Conservation (phyloP, 2,797 vertebrate genomes). For the Gymnoscopelus microlampas region DNA sequence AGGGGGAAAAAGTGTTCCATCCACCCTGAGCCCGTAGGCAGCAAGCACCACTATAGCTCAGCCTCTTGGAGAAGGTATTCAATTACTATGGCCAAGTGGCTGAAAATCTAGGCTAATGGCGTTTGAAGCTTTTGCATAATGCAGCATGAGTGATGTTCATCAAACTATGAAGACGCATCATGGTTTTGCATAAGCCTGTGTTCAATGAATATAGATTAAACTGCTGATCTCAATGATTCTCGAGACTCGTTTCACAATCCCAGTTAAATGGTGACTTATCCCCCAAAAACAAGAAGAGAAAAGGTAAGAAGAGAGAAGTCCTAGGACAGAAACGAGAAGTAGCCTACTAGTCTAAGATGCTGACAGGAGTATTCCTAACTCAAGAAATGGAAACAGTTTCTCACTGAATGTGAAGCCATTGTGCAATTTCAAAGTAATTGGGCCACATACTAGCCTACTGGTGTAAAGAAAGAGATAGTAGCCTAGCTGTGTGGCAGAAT, state of each 20-base stretch:
- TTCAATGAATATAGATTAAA: background rate
- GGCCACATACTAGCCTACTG: too few relatives aligned
- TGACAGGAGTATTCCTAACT: too few relatives aligned
- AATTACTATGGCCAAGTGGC: slow-evolving; percentile 20
- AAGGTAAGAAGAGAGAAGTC: background rate
- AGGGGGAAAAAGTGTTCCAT: background rate
- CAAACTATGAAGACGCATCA: slow-evolving; percentile 3
- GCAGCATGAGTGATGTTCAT: background rate
- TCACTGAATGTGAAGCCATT: too few relatives aligned
- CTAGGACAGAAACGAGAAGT: slow-evolving; percentile 19
- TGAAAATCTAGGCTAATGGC: slow-evolving; percentile 7
- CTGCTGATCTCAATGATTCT: slow-evolving; percentile 35
- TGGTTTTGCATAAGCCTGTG: too few relatives aligned
- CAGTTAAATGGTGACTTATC: slow-evolving; percentile 8
- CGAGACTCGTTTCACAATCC: slow-evolving; percentile 35
- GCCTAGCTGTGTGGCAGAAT: background rate
- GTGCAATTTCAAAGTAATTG: too few relatives aligned
- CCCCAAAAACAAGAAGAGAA: slow-evolving; percentile 27
- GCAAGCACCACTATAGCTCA: background rate
- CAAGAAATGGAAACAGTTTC: too few relatives aligned
- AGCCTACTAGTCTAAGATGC: too few relatives aligned
- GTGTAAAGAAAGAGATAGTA: background rate
- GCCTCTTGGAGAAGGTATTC: slow-evolving; percentile 19
- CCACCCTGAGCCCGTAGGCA: slow-evolving; percentile 21
- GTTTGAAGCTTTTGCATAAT: slow-evolving; percentile 2